A percentile compares a stretch with the other conserved stretches of the same genome.
Evolutionary conservation across 2,797 vertebrate genomes (phyloP).

Genomic region (Yasuhikotakia modesta): DNA sequence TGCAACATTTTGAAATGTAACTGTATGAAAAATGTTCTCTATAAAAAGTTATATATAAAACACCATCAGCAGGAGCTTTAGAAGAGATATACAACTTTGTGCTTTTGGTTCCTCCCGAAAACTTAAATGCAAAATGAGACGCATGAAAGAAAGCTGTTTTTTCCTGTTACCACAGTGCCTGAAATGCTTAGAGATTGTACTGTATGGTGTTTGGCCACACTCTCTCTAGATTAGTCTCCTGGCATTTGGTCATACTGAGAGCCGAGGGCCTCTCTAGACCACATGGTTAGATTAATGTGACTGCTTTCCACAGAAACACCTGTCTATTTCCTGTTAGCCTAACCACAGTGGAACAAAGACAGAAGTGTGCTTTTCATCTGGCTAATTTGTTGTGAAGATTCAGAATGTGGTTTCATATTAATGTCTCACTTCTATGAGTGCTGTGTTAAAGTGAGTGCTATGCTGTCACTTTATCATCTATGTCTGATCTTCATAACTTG

Average conservation of each 20-base stretch:
- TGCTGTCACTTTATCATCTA: too few species aligned
- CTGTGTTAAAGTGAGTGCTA: neutral
- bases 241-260: neutral
- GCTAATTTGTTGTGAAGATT: conserved; percentile 39
- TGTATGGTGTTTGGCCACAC: neutral
- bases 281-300: conserved; percentile 17
- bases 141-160: neutral
- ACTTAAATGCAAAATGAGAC: too few species aligned
- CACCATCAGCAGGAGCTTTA: too few species aligned
- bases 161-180: neutral
- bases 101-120: too few species aligned
- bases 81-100: too few species aligned
- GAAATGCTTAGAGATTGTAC: neutral
- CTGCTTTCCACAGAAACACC: conserved; percentile 18
- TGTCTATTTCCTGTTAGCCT: conserved; percentile 27
- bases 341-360: conserved; percentile 43
- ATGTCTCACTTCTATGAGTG: neutral
- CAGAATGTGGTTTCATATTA: conserved; percentile 23
- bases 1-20: too few species aligned
- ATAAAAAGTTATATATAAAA: too few species aligned
- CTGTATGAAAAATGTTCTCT: too few species aligned
- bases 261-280: conserved; percentile 26
- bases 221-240: neutral
- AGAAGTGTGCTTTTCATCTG: conserved; percentile 51
- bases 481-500: conserved; percentile 15